Base-by-base conservation (phyloP, 1,140 invertebrate genomes). In the Spodoptera frugiperda region DNA sequence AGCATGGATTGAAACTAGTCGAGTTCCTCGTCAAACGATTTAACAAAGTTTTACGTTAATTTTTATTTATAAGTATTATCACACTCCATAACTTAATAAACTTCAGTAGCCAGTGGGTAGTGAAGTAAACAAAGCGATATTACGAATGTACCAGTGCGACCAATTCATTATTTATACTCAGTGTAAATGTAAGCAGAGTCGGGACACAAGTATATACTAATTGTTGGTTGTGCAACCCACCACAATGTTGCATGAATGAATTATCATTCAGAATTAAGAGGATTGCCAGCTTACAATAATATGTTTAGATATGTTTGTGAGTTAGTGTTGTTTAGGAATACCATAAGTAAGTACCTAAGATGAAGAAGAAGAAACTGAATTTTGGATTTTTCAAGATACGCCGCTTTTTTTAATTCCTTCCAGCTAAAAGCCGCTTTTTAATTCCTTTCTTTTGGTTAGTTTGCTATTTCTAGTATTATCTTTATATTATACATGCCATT, bases 191-290 rank as follows among this genome's bases (percentile, higher is more conserved):
- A 59, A 59, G 55, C 51, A 57, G 67, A 49, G 82, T 59, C 79
- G 59, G 63, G 53, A 68, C 78, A 78, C 61, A 78, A 80, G 67
- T 67, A 65, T 79, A 48, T 65, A 71, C 81, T 84, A 84, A 84
- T 84, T 84, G 76, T 79, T 67, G 78, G 76, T 80, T 82, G 77
- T 73, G 80, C 75, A 78, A 76, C 14, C 10, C 33, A 21, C 30
- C 46, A 80, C 76, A 78, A 82, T 79, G 57, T 54, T 67, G 76
- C 77, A 54, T 76, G 82, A 82, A 84, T 84, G 70, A 70, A 80
- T 84, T 84, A 77, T 68, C 80, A 82, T 84, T 54, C 19, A 51
- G 63, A 82, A 70, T 81, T 71, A 75, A 65, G 72, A 65, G 48
- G 72, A 61, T 61, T 51, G 71, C 30, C 55, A 46, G 19, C 11